Percentiles rank a stretch among this genome's conserved stretches.
Evolutionary conservation across 2,113 vertebrate genomes (phyloP).

Genomic region (Dendropsophus ebraccatus): DNA sequence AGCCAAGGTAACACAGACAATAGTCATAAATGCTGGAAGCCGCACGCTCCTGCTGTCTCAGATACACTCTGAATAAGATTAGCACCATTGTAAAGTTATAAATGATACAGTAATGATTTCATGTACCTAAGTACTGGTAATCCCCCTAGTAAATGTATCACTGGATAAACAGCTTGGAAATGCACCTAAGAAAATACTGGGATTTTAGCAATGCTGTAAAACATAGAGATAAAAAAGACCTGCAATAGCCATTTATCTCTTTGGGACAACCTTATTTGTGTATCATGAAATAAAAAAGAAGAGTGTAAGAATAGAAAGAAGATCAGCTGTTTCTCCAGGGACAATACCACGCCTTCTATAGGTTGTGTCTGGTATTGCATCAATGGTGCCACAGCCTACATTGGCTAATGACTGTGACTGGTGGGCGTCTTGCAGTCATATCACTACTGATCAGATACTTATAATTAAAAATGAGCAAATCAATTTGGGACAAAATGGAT

Average conservation of each 20-base stretch:
- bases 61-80: conserved; percentile 20
- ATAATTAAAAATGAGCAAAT: too few relatives aligned
- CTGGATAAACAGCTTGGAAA: not conserved
- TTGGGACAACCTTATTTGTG: too few relatives aligned
- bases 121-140: not conserved
- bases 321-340: not conserved
- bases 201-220: not conserved
- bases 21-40: conserved; percentile 63
- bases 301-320: not conserved
- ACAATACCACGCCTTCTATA: not conserved
- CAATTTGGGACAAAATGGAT: too few relatives aligned
- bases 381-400: too few relatives aligned
- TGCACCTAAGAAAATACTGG: not conserved
- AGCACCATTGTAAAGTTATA: conserved; percentile 30
- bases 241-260: too few relatives aligned
- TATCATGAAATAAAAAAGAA: too few relatives aligned
- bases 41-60: conserved; percentile 50
- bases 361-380: too few relatives aligned
- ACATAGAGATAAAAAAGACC: too few relatives aligned
- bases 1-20: conserved; percentile 62
- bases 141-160: not conserved
- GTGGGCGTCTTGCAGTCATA: too few relatives aligned
- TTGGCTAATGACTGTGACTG: too few relatives aligned
- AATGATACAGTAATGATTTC: conserved; percentile 1
- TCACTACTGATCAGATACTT: too few relatives aligned